A percentile compares a stretch with the other conserved stretches of the same genome.
phyloP scores from a whole-genome alignment of 2,797 vertebrate species.

The Coregonus suidteri region DNA sequence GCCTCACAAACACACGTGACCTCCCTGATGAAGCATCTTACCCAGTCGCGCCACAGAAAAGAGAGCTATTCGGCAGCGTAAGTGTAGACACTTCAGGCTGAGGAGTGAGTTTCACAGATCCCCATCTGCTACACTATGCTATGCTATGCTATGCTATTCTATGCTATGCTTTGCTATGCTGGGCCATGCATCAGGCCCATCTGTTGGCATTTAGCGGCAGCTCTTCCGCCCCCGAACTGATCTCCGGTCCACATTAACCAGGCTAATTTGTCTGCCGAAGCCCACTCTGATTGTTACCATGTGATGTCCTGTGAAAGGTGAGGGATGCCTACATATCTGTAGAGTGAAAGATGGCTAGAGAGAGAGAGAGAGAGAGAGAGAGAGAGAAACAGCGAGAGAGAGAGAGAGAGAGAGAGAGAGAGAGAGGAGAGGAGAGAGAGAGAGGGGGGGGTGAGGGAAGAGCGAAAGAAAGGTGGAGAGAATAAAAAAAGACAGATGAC shows the following conservation, averaged over 20 bases:
- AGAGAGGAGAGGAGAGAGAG: too few species aligned
- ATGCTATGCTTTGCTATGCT: slow-evolving; percentile 18
- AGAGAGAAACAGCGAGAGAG: not conserved
- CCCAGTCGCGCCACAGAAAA: too few species aligned
- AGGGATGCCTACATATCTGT: slow-evolving; percentile 74
- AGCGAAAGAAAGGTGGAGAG: not conserved
- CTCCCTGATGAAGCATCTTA: too few species aligned
- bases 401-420: not conserved
- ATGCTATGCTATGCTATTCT: slow-evolving; percentile 34
- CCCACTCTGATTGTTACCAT: slow-evolving; percentile 76
- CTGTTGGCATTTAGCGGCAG: slow-evolving; percentile 76
- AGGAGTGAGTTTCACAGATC: too few species aligned
- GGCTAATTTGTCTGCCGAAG: slow-evolving; percentile 79
- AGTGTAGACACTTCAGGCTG: too few species aligned
- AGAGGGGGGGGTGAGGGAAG: not conserved
- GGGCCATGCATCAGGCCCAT: slow-evolving; percentile 53
- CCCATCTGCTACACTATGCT: not conserved
- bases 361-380: too few species aligned
- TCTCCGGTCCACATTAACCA: slow-evolving; percentile 76
- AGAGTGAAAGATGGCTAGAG: slow-evolving; percentile 26
- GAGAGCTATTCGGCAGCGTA: too few species aligned
- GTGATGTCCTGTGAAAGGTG: slow-evolving; percentile 74
- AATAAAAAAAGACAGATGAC: slow-evolving; percentile 30
- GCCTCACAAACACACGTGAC: too few species aligned
- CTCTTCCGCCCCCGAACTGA: slow-evolving; percentile 69